Conservation (phyloP, 2,113 vertebrate genomes). For the Callospermophilus lateralis region DNA sequence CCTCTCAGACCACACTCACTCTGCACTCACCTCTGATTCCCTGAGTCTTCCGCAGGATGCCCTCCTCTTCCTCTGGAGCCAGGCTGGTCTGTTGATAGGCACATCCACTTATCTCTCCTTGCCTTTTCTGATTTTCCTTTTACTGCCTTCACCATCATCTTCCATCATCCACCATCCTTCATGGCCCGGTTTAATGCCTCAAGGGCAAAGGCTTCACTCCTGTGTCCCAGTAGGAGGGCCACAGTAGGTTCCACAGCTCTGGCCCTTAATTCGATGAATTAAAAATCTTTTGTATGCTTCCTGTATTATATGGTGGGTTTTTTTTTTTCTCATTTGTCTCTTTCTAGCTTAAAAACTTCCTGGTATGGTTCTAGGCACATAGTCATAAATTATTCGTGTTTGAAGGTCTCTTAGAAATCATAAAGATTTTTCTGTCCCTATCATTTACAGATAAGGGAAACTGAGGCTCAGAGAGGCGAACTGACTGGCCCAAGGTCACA, state of each 20-base stretch:
- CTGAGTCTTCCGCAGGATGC: not conserved
- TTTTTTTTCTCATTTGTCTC: not conserved
- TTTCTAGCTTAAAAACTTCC: not conserved
- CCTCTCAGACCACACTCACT: not conserved
- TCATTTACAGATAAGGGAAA: conserved; percentile 20
- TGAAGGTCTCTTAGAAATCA: not conserved
- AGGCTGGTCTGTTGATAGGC: not conserved
- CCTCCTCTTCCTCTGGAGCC: not conserved
- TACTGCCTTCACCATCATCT: rapidly evolving
- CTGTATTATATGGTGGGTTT: not conserved
- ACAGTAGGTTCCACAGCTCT: not conserved
- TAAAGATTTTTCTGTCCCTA: not conserved
- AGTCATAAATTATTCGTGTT: not conserved
- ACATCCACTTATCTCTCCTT: not conserved
- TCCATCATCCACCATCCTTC: not conserved
- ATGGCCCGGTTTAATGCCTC: not conserved
- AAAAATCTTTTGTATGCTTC: not conserved
- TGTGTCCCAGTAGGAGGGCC: not conserved
- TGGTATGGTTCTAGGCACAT: not conserved
- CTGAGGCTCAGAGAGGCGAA: not conserved
- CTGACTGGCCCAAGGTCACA: conserved; percentile 23
- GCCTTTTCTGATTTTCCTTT: not conserved
- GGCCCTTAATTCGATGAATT: not conserved
- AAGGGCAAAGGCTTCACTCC: not conserved
- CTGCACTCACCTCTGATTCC: not conserved